A percentile compares a stretch with the other conserved stretches of the same genome.
Conservation (phyloP, 2,888 invertebrate genomes). For the Pachliopta kotzebuea region DNA sequence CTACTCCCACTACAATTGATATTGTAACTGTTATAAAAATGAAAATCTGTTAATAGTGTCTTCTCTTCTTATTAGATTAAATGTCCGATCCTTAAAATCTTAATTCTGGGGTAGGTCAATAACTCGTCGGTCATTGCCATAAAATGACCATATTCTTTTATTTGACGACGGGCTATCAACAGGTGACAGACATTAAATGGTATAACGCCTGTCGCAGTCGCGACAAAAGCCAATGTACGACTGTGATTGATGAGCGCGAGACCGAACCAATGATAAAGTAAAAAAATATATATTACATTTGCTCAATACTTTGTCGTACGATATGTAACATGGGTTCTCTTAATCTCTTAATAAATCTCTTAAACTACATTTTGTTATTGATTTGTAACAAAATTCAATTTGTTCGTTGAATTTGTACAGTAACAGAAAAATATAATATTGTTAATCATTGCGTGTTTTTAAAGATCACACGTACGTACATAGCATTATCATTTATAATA, state of each 20-base stretch:
- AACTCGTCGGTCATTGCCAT: constrained; percentile 3
- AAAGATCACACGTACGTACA: no score
- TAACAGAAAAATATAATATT: no score
- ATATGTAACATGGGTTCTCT: not conserved
- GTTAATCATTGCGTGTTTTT: no score
- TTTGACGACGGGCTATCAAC: constrained; percentile 21
- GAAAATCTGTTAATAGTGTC: not conserved
- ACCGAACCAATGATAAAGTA: constrained; percentile 10
- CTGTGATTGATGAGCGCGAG: constrained; percentile 24
- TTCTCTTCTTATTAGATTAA: not conserved
- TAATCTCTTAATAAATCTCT: no score
- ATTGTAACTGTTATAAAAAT: no score
- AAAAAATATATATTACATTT: constrained; percentile 2
- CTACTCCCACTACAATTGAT: no score
- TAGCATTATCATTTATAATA: no score
- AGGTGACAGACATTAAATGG: constrained; percentile 20
- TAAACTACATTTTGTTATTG: no score
- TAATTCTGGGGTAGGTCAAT: constrained; percentile 6
- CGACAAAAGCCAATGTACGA: constrained; percentile 11
- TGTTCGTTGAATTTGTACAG: no score
- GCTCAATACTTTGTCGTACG: not conserved
- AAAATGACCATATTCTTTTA: constrained; percentile 13
- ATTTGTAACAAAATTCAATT: no score
- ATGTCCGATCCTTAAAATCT: not conserved
- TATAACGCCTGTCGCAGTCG: constrained; percentile 13